Evolutionary conservation across 2,888 invertebrate species (phyloP).

Genomic region (Drosophila rubida): DNA sequence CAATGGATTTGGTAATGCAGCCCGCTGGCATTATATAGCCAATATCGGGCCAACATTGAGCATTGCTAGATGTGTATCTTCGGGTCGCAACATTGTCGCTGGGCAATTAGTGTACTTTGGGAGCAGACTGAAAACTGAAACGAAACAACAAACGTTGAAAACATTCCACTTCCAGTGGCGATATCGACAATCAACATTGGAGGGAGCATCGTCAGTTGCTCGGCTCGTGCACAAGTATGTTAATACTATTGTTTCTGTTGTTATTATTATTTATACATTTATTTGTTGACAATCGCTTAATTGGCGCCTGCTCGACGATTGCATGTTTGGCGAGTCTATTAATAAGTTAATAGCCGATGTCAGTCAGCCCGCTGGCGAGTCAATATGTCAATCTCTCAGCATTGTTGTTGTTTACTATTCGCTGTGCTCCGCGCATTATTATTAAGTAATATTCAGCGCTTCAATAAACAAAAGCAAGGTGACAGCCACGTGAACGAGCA

Average conservation of each 20-base stretch:
- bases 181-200: conserved; percentile 15
- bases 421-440: background rate
- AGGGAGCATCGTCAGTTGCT: conserved; percentile 24
- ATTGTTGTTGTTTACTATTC: conserved; percentile 13
- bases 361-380: conserved; percentile 19
- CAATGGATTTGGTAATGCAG: conserved; percentile 4
- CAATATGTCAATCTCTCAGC: conserved; percentile 38
- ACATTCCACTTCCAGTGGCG: conserved; percentile 15
- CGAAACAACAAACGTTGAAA: background rate
- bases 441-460: conserved; percentile 12
- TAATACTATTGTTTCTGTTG: conserved; percentile 21
- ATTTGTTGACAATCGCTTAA: conserved; percentile 70
- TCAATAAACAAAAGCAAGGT: background rate
- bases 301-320: conserved; percentile 50
- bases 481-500: background rate
- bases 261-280: conserved; percentile 38
- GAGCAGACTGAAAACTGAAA: too few relatives aligned
- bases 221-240: conserved; percentile 30
- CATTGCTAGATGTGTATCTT: conserved; percentile 9
- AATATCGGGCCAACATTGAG: background rate
- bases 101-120: conserved; percentile 8
- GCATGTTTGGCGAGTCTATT: conserved; percentile 49
- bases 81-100: conserved; percentile 2
- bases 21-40: conserved; percentile 32
- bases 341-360: conserved; percentile 39